Base-by-base conservation (phyloP, 1,140 invertebrate genomes). In the Nephotettix cincticeps region DNA sequence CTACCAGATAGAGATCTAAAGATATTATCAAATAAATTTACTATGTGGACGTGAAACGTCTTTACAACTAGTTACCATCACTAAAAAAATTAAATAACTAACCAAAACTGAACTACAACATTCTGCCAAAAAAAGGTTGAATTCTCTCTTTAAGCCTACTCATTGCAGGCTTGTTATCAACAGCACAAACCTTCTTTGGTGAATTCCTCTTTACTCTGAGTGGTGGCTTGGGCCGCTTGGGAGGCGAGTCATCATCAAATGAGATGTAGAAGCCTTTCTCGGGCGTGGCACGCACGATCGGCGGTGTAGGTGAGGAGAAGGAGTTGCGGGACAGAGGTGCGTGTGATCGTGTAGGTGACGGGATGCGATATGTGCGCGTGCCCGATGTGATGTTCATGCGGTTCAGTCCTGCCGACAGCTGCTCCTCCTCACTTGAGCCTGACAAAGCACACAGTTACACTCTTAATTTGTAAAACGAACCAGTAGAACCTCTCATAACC, bases 191-290 rank as follows among this genome's bases (percentile, higher is more conserved):
- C 80, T 92, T 93, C 76, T 90, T 91, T 0, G 91, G 91, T 27
- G 91, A 93, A n/a, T 82, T 83, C 68, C 87, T 86, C 81, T 93
- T 94, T 23, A 86, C 85, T 71, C 92, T 84, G 17, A 96, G 81
- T 29, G 93, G 92, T 0, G 95, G 94, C 82, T 96, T 96, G 0
- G 93, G 91, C 76, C 93, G 86, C 79, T 94, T 95, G 1, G 94
- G 94, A 70, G 87, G 87, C 51, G 78, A 74, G 61, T 93, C 90
- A 78, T 92, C 90, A 78, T 96, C 94, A 79, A 97, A 95, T 25
- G 93, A 93, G 78, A 97, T 95, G 80, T 97, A 96, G 83, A 98
- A 98, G n/a, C 94, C 94, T 82, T 94, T 93, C 80, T 94, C 91
- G n/a, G 80, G 83, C n/a, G 68, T 47, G 23, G 82, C 77, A 69